A percentile compares a stretch with the other conserved stretches of the same genome.
phyloP scores from a whole-genome alignment of 2,797 vertebrate genomes.

The Picus viridis region DNA sequence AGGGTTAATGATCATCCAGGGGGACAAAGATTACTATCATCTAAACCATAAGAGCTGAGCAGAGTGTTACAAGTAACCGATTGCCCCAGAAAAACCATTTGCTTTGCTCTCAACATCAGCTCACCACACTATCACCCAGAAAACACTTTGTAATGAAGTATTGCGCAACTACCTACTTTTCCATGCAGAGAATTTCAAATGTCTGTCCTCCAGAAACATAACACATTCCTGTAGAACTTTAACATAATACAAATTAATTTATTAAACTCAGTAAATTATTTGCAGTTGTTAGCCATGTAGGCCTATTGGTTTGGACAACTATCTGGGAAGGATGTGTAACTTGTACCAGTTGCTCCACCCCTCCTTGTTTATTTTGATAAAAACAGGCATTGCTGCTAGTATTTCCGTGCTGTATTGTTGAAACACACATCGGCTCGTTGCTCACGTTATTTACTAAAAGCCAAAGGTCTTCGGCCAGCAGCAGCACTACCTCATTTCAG shows the following conservation, averaged over 20 bases:
- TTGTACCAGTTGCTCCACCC: neutral
- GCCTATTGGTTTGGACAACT: neutral
- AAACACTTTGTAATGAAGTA: neutral
- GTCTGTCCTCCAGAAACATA: neutral
- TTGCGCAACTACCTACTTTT: neutral
- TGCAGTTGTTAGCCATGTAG: slow-evolving; percentile 13
- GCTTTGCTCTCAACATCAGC: neutral
- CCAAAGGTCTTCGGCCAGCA: neutral
- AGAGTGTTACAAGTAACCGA: neutral
- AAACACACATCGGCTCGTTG: neutral
- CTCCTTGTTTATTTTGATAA: neutral
- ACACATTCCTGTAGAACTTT: neutral
- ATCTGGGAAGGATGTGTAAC: neutral
- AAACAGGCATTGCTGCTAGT: neutral
- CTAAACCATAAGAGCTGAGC: neutral
- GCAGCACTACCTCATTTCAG: neutral
- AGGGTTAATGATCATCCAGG: slow-evolving; percentile 13
- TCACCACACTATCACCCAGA: neutral
- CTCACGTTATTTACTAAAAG: neutral
- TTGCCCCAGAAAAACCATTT: neutral
- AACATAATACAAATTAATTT: neutral
- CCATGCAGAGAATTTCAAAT: neutral
- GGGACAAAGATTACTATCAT: neutral
- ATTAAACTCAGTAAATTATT: slow-evolving; percentile 17
- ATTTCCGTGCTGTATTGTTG: neutral